Percentiles rank a stretch among this genome's conserved stretches.
Conservation (phyloP, 30 jellyfish, hydroid and myxozoan genomes). For the Sanderia malayensis region DNA sequence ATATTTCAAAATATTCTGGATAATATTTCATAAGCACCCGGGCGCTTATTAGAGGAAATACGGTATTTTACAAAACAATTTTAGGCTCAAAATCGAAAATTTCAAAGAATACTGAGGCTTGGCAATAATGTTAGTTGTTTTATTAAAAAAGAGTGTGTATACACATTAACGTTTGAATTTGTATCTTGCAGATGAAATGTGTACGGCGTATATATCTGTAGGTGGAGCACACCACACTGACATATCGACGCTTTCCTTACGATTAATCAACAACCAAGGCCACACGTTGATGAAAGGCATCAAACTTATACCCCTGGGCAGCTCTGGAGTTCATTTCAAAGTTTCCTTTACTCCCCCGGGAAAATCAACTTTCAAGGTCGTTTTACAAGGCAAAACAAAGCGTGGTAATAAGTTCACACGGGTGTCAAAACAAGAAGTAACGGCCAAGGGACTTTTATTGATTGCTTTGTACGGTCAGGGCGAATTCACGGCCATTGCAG, state of each 20-base stretch:
- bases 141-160: no score
- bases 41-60: neutral
- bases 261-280: conserved; percentile 42
- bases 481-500: conserved; percentile 49
- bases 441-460: conserved; percentile 30
- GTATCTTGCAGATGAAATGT: conserved; percentile 34
- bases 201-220: conserved; percentile 21
- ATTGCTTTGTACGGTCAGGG: conserved; percentile 55
- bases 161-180: no score
- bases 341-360: conserved; percentile 48
- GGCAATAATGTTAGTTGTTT: no score
- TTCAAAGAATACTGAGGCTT: no score
- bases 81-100: no score
- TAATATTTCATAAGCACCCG: no score
- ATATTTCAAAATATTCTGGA: no score
- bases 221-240: conserved; percentile 62
- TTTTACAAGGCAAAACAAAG: conserved; percentile 46
- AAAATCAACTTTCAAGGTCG: conserved; percentile 21
- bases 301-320: conserved; percentile 28
- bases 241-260: conserved; percentile 18
- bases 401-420: conserved; percentile 54
- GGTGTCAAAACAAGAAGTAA: conserved; percentile 41
- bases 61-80: neutral
- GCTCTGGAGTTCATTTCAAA: conserved; percentile 27
- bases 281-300: conserved; percentile 44